These are phyloP conservation scores for Cephus sareptanus DNA, from an alignment of 2,888 invertebrate genomes.

Conservation along the genomic window DNA sequence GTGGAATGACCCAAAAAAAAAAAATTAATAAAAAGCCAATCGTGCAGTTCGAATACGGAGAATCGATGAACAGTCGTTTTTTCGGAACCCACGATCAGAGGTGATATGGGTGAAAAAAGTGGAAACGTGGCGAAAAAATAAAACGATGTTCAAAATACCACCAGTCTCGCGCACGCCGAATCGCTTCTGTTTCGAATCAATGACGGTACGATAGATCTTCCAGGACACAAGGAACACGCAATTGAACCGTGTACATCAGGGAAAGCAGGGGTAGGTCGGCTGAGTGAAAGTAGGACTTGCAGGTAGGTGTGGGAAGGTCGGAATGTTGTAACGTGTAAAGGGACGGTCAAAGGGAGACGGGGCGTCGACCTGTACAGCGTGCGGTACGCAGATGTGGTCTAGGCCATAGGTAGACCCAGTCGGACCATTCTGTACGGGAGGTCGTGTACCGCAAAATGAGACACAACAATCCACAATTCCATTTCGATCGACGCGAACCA, in stretches of 20 bases:
- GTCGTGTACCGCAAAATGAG: constrained; percentile 39
- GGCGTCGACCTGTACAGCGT: constrained; percentile 22
- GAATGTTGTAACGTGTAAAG: background rate
- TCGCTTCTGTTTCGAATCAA: background rate
- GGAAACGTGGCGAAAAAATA: background rate
- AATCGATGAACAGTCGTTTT: background rate
- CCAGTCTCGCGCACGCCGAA: background rate
- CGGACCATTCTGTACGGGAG: background rate
- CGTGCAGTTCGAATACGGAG: background rate
- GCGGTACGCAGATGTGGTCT: constrained; percentile 10
- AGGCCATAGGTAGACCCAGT: background rate
- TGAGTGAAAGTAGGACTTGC: background rate
- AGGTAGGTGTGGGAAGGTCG: background rate
- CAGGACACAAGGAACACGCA: background rate
- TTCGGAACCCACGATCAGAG: background rate
- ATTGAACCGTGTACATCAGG: background rate
- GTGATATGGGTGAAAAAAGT: background rate
- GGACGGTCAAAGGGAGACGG: background rate
- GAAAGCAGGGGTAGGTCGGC: background rate
- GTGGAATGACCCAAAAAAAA: background rate
- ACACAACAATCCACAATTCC: constrained; percentile 32
- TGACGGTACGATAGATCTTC: background rate
- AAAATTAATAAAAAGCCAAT: background rate
- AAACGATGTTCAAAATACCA: background rate
- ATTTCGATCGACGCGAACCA: constrained; percentile 38